Evolutionary conservation across 2,797 vertebrate species (phyloP).

Genomic region (Dryobates pubescens): DNA sequence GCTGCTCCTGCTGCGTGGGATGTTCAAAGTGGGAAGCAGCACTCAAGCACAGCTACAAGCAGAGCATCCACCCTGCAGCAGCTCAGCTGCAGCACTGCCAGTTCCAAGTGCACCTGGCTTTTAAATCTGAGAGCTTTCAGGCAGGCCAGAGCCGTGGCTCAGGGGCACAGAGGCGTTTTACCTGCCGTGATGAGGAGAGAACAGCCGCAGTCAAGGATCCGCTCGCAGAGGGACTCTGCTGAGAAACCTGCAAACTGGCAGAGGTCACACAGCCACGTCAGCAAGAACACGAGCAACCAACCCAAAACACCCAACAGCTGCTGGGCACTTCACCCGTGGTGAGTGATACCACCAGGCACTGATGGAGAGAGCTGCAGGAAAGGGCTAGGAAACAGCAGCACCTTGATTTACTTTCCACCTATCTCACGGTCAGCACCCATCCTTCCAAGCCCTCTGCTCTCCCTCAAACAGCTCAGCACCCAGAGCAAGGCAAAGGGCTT

Average conservation of each 20-base stretch:
- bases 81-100: background rate
- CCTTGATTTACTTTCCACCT: background rate
- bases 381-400: background rate
- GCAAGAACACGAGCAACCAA: background rate
- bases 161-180: slow-evolving; percentile 58
- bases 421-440: background rate
- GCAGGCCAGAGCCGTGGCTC: background rate
- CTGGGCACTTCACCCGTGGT: background rate
- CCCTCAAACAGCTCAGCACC: background rate
- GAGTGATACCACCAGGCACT: background rate
- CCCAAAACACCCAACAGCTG: background rate
- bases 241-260: slow-evolving; percentile 97
- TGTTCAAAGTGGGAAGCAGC: background rate
- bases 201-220: slow-evolving; percentile 91
- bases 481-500: background rate
- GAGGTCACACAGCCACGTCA: background rate
- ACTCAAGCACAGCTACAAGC: background rate
- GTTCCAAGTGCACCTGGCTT: background rate
- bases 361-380: background rate
- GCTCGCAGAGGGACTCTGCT: slow-evolving; percentile 92
- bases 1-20: background rate
- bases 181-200: slow-evolving; percentile 93
- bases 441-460: background rate
- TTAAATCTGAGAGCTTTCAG: background rate
- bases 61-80: accelerated